Percentiles rank a stretch among this genome's conserved stretches.
These are phyloP conservation scores for Leuciscus idus DNA, from an alignment of 2,113 vertebrate genomes.

Conservation along the genomic window DNA sequence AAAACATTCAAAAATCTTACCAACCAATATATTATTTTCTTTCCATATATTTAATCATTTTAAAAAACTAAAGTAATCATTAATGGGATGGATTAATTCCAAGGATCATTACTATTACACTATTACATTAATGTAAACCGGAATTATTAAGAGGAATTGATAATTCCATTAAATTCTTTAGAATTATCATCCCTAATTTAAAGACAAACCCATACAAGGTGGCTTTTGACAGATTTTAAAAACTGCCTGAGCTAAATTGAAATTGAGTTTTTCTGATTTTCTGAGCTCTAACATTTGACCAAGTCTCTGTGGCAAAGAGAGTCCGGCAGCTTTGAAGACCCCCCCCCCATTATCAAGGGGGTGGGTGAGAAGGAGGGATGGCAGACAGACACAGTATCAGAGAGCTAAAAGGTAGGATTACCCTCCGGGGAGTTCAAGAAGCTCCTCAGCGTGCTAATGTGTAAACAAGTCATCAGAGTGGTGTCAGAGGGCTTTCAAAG, in stretches of 20 bases:
- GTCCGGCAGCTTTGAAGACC: neutral
- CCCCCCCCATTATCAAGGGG: neutral
- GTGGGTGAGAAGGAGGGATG: neutral
- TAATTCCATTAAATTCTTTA: neutral
- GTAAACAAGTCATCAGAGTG: constrained; percentile 88
- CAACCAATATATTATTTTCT: neutral
- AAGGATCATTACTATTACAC: neutral
- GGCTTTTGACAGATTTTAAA: neutral
- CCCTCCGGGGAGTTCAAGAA: constrained; percentile 43
- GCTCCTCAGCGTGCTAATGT: constrained; percentile 74
- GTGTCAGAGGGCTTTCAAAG: constrained; percentile 82
- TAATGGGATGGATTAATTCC: no score
- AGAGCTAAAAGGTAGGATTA: constrained; percentile 54
- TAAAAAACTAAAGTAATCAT: no score
- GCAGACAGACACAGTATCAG: constrained; percentile 42
- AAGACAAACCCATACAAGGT: neutral
- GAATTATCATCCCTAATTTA: neutral
- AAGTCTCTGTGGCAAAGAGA: constrained; percentile 6
- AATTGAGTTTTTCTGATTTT: neutral
- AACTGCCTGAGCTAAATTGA: neutral
- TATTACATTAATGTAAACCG: neutral
- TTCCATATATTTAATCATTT: no score
- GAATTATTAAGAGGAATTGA: neutral
- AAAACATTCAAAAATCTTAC: no score
- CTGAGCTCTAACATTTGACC: neutral